Conservation (phyloP, 2,797 vertebrate species). For the Hylomyscus alleni region DNA sequence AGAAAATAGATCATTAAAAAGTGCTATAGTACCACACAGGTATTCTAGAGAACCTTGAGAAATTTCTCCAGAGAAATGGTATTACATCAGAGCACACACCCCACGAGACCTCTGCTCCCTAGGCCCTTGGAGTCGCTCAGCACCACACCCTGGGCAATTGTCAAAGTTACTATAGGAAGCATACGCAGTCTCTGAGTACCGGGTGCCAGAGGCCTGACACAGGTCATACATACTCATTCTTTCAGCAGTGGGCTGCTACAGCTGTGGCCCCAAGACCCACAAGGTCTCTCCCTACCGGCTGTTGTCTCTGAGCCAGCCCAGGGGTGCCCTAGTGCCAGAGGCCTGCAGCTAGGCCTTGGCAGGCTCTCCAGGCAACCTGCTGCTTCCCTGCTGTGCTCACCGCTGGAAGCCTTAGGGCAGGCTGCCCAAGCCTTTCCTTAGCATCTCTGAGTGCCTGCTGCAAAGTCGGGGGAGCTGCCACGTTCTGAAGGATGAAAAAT, state of each 20-base stretch:
- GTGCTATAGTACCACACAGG: background rate
- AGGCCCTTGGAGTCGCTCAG: background rate
- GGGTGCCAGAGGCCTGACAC: background rate
- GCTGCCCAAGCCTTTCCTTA: background rate
- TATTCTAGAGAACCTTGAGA: background rate
- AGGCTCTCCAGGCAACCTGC: background rate
- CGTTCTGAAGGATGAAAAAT: constrained; percentile 20
- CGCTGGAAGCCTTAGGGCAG: background rate
- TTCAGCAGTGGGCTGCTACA: background rate
- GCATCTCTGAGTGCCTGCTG: background rate
- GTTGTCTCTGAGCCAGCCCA: background rate
- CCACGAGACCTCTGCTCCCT: background rate
- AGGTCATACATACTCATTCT: background rate
- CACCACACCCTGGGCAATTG: background rate
- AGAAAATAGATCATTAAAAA: constrained; percentile 3
- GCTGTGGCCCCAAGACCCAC: background rate
- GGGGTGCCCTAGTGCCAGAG: background rate
- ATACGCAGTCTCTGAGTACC: background rate
- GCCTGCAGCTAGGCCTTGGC: background rate
- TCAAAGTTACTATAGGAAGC: background rate
- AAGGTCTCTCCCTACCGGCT: background rate
- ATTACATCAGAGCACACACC: background rate
- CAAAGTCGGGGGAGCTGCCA: background rate
- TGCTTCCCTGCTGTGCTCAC: background rate
- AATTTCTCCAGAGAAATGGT: background rate